Evolutionary conservation across 1,140 invertebrate species (phyloP), one percentile per base, ranked within the genome.

Genomic region (Nebria ingens): DNA sequence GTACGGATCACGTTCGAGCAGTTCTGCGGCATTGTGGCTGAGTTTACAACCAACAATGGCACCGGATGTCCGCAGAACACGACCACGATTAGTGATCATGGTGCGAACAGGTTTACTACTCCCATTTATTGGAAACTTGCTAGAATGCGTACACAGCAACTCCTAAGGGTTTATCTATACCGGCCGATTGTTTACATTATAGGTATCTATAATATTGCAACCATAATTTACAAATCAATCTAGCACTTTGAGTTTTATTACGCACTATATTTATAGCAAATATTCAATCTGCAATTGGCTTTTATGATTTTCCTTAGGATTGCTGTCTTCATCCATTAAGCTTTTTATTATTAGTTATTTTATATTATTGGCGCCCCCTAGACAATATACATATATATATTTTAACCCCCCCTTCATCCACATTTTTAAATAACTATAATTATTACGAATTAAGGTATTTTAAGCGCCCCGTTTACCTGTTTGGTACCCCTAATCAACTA

Each of bases 11-110:
- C 57, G 38, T 80, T 79, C 65, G 77, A 80, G 61, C 71, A 72
- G 2, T 80, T 80, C 64, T 79, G 77, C 60, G 73, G 73, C 0
- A 67, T 78, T 19, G 72, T 79, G 58, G 77, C 77, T 2, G 78
- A 80, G 60, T 67, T 79, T 29, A 75, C 72, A 34, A 70, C n/a
- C n/a, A n/a, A n/a, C n/a, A n/a, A n/a, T n/a, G n/a, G n/a, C 72
- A 13, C 72, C 75, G 50, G 64, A 63, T 38, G 60, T 61, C 29
- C 64, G 65, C 52, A n/a, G n/a, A 62, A 64, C 29, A 62, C 59
- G 45, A 61, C 60, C 52, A 19, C 38, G 62, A 61, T 56, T 63
- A 49, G 59, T 54, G 58, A 2, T 58, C 20, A 45, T 23, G 15
- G 42, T 51, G 20, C 19, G 23, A 29, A 20, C 23, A 58, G 25